phyloP scores from a whole-genome alignment of 2,797 vertebrate species.

The Sarcoramphus papa region DNA sequence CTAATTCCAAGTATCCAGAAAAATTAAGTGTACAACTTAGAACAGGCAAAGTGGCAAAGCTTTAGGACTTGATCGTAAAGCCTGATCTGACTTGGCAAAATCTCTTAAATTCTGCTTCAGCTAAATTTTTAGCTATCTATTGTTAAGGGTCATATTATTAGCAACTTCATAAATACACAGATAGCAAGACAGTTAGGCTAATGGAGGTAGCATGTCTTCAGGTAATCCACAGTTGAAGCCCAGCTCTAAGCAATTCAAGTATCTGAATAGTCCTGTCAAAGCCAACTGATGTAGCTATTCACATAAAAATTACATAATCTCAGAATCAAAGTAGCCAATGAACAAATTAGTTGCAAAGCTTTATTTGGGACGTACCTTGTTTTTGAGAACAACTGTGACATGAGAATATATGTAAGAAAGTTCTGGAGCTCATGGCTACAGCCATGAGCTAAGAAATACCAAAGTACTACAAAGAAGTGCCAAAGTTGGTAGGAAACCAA shows the following conservation, averaged over 20 bases:
- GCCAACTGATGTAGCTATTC: not conserved
- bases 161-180: not conserved
- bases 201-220: not conserved
- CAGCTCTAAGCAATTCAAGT: not conserved
- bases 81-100: not conserved
- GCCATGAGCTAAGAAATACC: not conserved
- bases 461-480: not conserved
- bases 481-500: not conserved
- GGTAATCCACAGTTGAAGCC: not conserved
- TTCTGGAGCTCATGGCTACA: not conserved
- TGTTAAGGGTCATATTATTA: not conserved
- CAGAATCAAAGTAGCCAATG: not conserved
- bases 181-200: not conserved
- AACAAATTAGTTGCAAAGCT: not conserved
- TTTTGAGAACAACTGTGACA: not conserved
- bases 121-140: not conserved
- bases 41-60: not conserved
- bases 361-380: not conserved
- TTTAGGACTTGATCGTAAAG: not conserved
- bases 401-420: not conserved
- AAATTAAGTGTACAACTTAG: not conserved
- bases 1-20: not conserved
- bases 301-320: not conserved
- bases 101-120: not conserved
- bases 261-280: not conserved